These are phyloP conservation scores for Axinella damicornis DNA, from an alignment of 37 sponge, comb jelly and placozoan species.

Conservation along the genomic window DNA sequence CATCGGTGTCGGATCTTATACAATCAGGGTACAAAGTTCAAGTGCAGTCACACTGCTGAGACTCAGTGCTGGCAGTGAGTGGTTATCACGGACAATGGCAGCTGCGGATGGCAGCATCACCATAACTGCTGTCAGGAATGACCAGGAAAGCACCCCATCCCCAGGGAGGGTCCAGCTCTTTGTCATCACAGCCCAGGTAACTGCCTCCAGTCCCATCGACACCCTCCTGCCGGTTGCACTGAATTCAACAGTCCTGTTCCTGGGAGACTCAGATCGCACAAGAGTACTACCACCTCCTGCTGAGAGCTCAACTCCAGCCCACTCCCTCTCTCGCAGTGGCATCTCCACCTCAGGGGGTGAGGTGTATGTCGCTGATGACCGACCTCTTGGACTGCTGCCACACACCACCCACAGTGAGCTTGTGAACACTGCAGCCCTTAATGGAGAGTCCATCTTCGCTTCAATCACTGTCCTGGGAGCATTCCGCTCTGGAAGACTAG, in stretches of 20 bases:
- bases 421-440: constrained; percentile 75
- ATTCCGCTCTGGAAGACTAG: neutral
- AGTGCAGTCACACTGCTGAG: neutral
- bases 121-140: constrained; percentile 39
- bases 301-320: neutral
- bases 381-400: constrained; percentile 40
- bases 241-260: neutral
- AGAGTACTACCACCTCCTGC: constrained; percentile 33
- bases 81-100: constrained; percentile 10
- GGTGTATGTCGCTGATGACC: constrained; percentile 43
- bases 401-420: constrained; percentile 42
- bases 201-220: neutral
- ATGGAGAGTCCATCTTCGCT: constrained; percentile 8
- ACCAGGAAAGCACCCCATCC: constrained; percentile 13
- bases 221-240: constrained; percentile 17
- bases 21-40: constrained; percentile 9
- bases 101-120: neutral
- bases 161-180: constrained; percentile 18
- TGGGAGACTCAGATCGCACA: constrained; percentile 29
- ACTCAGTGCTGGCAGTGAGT: constrained; percentile 9
- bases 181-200: constrained; percentile 11
- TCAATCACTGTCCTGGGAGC: constrained; percentile 40
- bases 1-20: constrained; percentile 41
- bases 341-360: constrained; percentile 5
- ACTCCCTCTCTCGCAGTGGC: constrained; percentile 34